A percentile compares a stretch with the other conserved stretches of the same genome.
Conservation (phyloP, 2,113 vertebrate genomes). For the Camelus bactrianus region DNA sequence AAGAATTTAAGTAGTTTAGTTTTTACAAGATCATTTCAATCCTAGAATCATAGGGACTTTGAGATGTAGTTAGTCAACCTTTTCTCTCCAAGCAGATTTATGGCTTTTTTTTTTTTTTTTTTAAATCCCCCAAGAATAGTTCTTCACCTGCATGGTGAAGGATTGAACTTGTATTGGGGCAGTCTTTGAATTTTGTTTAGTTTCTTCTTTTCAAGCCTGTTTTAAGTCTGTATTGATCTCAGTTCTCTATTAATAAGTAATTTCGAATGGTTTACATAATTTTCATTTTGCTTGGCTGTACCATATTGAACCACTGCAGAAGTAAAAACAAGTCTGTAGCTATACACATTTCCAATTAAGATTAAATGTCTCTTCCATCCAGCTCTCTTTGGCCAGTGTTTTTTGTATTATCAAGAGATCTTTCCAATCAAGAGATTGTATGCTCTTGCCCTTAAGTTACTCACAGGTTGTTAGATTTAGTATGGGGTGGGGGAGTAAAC, state of each 20-base stretch:
- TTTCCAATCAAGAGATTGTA: background rate
- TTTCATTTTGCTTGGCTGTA: conserved; percentile 48
- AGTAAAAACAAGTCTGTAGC: background rate
- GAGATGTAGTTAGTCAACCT: background rate
- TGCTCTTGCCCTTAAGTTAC: background rate
- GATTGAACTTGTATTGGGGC: background rate
- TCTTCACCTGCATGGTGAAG: background rate
- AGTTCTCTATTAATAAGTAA: conserved; percentile 25
- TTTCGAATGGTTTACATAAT: background rate
- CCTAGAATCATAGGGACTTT: background rate
- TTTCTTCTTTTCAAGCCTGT: background rate
- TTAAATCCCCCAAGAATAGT: background rate
- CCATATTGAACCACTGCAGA: conserved; percentile 18
- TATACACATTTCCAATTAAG: background rate
- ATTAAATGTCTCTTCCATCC: background rate
- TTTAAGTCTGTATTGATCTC: conserved; percentile 40
- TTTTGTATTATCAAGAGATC: background rate
- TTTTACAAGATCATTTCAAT: background rate
- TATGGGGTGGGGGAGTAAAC: background rate
- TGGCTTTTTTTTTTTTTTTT: background rate
- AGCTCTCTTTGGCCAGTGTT: background rate
- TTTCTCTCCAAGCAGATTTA: background rate
- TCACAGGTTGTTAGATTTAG: background rate
- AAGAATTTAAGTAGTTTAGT: background rate
- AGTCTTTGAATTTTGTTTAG: conserved; percentile 16